Percentiles rank a stretch among this genome's conserved stretches.
phyloP scores from a whole-genome alignment of 53 echinoderm and acorn worm genomes.

The Actinopyga echinites region DNA sequence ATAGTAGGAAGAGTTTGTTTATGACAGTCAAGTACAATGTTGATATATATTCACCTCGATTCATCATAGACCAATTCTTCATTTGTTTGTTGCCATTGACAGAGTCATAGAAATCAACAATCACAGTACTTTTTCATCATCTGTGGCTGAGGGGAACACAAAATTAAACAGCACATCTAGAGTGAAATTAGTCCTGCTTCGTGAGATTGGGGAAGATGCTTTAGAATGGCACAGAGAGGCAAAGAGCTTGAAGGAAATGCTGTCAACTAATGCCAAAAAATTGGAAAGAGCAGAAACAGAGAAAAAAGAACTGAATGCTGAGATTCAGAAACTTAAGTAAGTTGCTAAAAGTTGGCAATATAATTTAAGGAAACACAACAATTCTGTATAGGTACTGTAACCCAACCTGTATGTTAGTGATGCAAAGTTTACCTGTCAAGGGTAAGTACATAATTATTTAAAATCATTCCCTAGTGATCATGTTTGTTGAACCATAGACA shows the following conservation, averaged over 20 bases:
- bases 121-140: conserved; percentile 53
- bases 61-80: neutral
- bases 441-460: no score
- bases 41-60: no score
- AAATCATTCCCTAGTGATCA: no score
- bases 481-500: no score
- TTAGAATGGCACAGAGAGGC: neutral
- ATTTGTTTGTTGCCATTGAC: neutral
- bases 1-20: no score
- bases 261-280: neutral
- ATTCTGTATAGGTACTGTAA: no score
- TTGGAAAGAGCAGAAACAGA: neutral
- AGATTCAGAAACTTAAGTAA: conserved; percentile 3
- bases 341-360: no score
- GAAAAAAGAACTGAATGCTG: neutral
- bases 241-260: neutral
- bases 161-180: conserved; percentile 60
- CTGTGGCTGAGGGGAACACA: conserved; percentile 74
- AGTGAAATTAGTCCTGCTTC: conserved; percentile 70
- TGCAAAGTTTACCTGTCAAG: no score
- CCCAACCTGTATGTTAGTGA: no score
- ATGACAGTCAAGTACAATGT: no score
- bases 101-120: conserved; percentile 83
- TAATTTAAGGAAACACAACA: no score
- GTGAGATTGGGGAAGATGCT: conserved; percentile 51